Conservation (phyloP, 2,888 invertebrate species). For the Ischnus inquisitorius region DNA sequence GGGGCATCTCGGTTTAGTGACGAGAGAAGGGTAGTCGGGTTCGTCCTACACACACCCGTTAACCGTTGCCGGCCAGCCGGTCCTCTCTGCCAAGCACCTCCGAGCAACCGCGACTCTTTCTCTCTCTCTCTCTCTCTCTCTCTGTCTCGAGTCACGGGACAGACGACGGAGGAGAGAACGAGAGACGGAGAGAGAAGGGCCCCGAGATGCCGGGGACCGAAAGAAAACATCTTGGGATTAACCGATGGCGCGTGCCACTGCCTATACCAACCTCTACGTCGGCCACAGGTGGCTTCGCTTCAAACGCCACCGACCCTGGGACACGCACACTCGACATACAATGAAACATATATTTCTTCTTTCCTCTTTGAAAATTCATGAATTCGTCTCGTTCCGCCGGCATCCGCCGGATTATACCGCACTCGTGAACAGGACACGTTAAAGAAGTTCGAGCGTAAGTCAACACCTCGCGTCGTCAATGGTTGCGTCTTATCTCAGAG, state of each 20-base stretch:
- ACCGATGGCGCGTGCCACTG: conserved; percentile 81
- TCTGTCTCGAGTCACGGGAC: conserved; percentile 60
- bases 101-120: conserved; percentile 61
- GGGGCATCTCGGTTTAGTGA: conserved; percentile 14
- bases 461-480: conserved; percentile 39
- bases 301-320: conserved; percentile 74
- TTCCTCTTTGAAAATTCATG: conserved; percentile 58
- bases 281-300: conserved; percentile 80
- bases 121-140: no score
- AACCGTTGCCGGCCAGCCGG: conserved; percentile 55
- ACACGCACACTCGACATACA: conserved; percentile 64
- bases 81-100: conserved; percentile 29
- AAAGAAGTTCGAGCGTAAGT: conserved; percentile 27
- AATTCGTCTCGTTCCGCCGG: conserved; percentile 46
- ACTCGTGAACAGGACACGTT: conserved; percentile 5
- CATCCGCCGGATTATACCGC: conserved; percentile 9
- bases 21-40: conserved; percentile 44
- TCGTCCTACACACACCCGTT: conserved; percentile 63
- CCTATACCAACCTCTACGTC: conserved; percentile 35
- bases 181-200: conserved; percentile 3
- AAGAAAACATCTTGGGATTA: conserved; percentile 78
- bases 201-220: conserved; percentile 62
- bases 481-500: conserved; percentile 1
- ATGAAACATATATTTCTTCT: conserved; percentile 48
- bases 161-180: conserved; percentile 23